These are phyloP conservation scores for Melanaphis sacchari DNA, from an alignment of 1,140 invertebrate species.

Conservation along the genomic window DNA sequence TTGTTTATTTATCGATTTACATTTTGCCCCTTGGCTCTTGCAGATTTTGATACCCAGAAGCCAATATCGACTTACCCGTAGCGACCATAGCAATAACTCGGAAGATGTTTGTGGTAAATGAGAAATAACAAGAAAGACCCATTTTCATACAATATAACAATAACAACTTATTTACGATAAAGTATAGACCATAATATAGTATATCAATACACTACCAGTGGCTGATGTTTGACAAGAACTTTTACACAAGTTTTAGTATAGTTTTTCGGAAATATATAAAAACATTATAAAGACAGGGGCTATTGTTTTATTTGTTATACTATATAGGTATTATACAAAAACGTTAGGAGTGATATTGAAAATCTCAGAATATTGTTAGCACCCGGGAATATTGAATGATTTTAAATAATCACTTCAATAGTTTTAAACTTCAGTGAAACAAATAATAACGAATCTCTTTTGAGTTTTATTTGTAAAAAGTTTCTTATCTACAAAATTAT, in stretches of 20 bases:
- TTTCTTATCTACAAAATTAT: background rate
- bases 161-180: background rate
- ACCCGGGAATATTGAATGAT: no score
- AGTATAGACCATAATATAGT: background rate
- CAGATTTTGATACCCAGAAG: background rate
- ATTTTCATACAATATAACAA: background rate
- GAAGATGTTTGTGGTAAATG: background rate
- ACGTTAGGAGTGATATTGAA: background rate
- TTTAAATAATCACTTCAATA: background rate
- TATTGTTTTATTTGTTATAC: background rate
- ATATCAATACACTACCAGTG: background rate
- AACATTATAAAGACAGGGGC: background rate
- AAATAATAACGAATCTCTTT: background rate
- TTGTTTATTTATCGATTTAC: background rate
- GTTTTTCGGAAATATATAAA: background rate
- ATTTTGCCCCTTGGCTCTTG: background rate
- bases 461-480: background rate
- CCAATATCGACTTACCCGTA: background rate
- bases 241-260: background rate
- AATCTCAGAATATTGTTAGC: background rate
- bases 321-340: background rate
- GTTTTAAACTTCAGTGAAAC: background rate
- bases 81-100: background rate
- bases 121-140: background rate
- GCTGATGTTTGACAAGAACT: background rate